Conservation (phyloP, 2,888 invertebrate genomes). For the Antheraea yamamai region DNA sequence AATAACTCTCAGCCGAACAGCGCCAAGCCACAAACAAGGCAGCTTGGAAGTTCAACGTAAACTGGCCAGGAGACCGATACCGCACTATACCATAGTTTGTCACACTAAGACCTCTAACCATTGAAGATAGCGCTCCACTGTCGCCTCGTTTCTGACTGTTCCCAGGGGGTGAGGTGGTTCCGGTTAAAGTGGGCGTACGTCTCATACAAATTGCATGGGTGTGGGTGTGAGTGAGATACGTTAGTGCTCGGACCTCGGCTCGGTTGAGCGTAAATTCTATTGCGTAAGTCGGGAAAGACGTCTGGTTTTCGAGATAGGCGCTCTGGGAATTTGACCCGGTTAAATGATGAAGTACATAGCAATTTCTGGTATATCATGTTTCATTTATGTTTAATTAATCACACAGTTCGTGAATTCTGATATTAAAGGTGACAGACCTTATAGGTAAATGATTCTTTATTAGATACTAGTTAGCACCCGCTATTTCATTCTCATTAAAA, state of each 20-base stretch:
- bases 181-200: conserved; percentile 40
- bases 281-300: conserved; percentile 79
- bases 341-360: conserved; percentile 12
- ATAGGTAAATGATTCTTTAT: not conserved
- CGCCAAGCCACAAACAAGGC: conserved; percentile 31
- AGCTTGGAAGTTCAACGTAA: conserved; percentile 46
- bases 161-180: conserved; percentile 52
- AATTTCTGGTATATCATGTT: conserved; percentile 1
- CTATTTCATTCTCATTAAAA: not conserved
- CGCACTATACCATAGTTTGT: conserved; percentile 77
- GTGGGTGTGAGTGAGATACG: conserved; percentile 79
- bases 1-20: conserved; percentile 29
- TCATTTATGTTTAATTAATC: not conserved
- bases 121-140: conserved; percentile 59
- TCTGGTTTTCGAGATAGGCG: conserved; percentile 66
- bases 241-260: conserved; percentile 73
- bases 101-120: conserved; percentile 74
- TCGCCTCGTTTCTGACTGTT: conserved; percentile 43
- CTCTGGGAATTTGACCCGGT: conserved; percentile 16
- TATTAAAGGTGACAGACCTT: not conserved
- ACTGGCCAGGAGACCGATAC: conserved; percentile 62
- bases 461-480: not conserved
- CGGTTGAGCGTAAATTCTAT: conserved; percentile 80
- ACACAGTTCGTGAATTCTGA: not conserved
- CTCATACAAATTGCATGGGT: conserved; percentile 75